phyloP scores from a whole-genome alignment of 2,797 vertebrate species.

The Lerista edwardsae region DNA sequence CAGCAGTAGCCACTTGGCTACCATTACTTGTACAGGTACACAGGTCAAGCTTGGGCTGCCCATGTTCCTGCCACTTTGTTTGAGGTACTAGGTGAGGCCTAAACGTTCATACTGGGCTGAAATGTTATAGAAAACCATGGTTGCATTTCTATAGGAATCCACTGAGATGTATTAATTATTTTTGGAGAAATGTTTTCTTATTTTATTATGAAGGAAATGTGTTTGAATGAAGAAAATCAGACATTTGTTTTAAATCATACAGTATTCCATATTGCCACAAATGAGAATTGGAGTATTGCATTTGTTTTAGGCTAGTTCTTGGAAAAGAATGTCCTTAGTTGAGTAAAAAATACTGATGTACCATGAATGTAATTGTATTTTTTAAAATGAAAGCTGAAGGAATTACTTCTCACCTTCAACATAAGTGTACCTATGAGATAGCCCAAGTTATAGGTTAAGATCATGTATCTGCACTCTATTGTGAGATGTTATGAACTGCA shows the following conservation, averaged over 20 bases:
- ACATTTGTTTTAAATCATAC: not conserved
- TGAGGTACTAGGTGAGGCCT: not conserved
- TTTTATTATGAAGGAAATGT: slow-evolving; percentile 29
- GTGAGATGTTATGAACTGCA: slow-evolving; percentile 77
- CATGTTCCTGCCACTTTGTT: slow-evolving; percentile 12
- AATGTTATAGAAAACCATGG: too few species aligned
- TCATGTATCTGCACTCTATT: slow-evolving; percentile 74
- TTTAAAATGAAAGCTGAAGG: slow-evolving; percentile 55
- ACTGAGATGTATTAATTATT: not conserved
- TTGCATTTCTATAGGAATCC: not conserved
- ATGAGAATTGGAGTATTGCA: slow-evolving; percentile 33
- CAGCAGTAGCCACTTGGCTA: too few species aligned
- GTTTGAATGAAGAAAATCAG: not conserved
- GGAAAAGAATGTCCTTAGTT: slow-evolving; percentile 48
- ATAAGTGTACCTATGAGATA: slow-evolving; percentile 66
- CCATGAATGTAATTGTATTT: slow-evolving; percentile 75
- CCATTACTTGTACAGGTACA: too few species aligned
- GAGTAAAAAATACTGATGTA: slow-evolving; percentile 53
- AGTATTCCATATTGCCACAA: slow-evolving; percentile 3
- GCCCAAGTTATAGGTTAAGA: slow-evolving; percentile 65
- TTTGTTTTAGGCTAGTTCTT: slow-evolving; percentile 68
- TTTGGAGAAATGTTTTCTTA: not conserved
- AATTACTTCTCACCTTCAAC: slow-evolving; percentile 68
- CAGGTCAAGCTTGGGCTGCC: too few species aligned
- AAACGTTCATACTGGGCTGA: not conserved